phyloP scores from a whole-genome alignment of 2,888 invertebrate species.

The Drosophila kambysellisi region DNA sequence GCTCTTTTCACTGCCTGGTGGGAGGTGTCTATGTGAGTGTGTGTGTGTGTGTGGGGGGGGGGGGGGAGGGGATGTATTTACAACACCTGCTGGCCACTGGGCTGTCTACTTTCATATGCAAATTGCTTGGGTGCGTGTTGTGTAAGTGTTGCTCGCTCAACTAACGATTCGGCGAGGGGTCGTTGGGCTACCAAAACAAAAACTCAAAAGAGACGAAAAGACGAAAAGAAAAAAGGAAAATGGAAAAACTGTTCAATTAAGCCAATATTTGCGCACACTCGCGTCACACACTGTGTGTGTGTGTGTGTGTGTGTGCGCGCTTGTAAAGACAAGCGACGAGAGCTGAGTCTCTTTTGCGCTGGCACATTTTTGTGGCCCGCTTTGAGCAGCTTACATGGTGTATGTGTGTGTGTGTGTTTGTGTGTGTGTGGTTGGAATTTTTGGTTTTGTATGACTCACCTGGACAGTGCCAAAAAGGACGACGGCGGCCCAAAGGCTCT shows the following conservation, averaged over 20 bases:
- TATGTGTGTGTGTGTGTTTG: constrained; percentile 10
- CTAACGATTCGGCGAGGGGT: background rate
- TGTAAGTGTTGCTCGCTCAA: constrained; percentile 32
- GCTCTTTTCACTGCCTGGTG: background rate
- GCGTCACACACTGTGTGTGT: constrained; percentile 29
- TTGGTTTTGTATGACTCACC: constrained; percentile 68
- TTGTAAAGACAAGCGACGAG: constrained; percentile 34
- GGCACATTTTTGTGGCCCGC: constrained; percentile 64
- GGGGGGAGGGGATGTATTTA: background rate
- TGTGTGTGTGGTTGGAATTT: constrained; percentile 10
- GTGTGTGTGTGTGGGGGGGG: background rate
- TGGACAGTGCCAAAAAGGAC: constrained; percentile 73
- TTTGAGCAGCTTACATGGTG: constrained; percentile 35
- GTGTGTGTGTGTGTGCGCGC: constrained; percentile 11
- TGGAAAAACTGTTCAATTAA: constrained; percentile 69
- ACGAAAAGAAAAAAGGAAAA: constrained; percentile 17
- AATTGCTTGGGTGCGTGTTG: constrained; percentile 65
- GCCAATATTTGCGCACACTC: constrained; percentile 79
- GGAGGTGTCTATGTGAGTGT: too few relatives aligned
- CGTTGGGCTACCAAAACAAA: constrained; percentile 46
- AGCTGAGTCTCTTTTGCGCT: constrained; percentile 49
- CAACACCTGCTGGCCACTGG: constrained; percentile 13
- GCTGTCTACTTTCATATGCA: constrained; percentile 62
- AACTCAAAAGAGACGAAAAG: constrained; percentile 6
- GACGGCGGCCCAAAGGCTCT: constrained; percentile 71